phyloP scores from a whole-genome alignment of 92 coral and sea anemone genomes.

The Zoanthus gigantus region DNA sequence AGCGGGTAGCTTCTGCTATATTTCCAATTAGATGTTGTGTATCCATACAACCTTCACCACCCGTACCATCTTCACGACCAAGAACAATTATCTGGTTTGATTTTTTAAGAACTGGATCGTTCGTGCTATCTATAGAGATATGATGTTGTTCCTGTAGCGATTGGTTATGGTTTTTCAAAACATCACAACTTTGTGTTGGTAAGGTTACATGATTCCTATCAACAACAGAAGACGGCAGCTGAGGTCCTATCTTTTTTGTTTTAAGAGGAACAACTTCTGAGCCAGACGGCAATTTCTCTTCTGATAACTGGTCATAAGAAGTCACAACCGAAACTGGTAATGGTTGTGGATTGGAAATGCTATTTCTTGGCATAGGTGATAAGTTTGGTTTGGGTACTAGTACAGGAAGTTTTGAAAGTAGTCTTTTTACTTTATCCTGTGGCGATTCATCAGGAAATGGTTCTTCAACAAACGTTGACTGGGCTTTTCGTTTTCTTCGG shows the following conservation, averaged over 20 bases:
- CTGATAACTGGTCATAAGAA: neutral
- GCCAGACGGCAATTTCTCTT: neutral
- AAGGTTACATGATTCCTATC: neutral
- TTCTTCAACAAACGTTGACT: neutral
- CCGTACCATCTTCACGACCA: neutral
- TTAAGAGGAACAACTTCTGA: neutral
- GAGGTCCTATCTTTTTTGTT: neutral
- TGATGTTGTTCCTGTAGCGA: neutral
- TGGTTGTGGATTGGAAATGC: neutral
- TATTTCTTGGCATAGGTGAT: neutral
- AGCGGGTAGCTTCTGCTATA: neutral
- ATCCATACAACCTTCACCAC: neutral
- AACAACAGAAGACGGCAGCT: neutral
- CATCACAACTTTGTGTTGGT: neutral
- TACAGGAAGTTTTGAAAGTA: conserved; percentile 43
- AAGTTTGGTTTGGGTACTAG: conserved; percentile 27
- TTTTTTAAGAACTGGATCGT: neutral
- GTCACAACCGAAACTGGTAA: neutral
- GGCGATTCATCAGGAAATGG: neutral
- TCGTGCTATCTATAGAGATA: neutral
- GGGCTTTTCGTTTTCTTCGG: neutral
- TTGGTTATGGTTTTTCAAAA: neutral
- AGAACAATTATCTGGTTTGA: neutral
- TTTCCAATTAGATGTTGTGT: neutral
- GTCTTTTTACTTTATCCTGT: conserved; percentile 8